Evolutionary conservation across 1,140 invertebrate species (phyloP), one percentile per base, ranked within the genome.

Genomic region (Agrypnia vestita): DNA sequence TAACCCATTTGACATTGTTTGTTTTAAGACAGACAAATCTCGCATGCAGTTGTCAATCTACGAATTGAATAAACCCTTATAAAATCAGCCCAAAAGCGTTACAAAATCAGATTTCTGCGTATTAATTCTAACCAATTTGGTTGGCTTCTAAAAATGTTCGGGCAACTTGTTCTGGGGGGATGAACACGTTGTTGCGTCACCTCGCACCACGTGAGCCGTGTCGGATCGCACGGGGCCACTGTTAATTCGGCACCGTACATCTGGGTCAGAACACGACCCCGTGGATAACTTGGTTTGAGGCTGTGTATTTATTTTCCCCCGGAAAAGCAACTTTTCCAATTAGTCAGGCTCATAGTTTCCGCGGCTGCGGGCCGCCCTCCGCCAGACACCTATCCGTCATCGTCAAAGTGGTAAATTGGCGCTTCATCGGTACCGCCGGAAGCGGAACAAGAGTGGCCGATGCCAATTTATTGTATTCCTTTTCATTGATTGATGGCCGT

Each of bases 271-370:
- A 9, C 15, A 17, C 53, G 13, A 17, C 53, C 15, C 35, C 15
- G 47, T 35, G 7, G 71, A 51, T 55, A 73, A 73, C 71, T 73
- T 53, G n/a, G 71, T 73, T 73, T 55, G 46, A 73, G 71, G 9
- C 51, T 43, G 21, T 72, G 69, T 73, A 55, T 80, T 80, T 80
- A 76, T 80, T 80, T 80, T 80, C 62, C 10, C 77, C 25, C 25
- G 64, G 59, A 25, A 69, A 73, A 43, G 59, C 21, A 80, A 80
- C 79, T 80, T 80, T 80, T 80, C 79, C 79, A 80, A 80, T 80
- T 80, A 80, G 79, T 80, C 79, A 80, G 75, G 67, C 78, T 80
- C 73, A 69, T 74, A 80, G 59, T 80, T 80, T 61, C 25, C 35
- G n/a, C 44, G 25, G 35, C 59, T 13, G 64, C 13, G 64, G 35